Percentiles rank a stretch among this genome's conserved stretches.
These are phyloP conservation scores for Patella caerulea DNA, from an alignment of 2,888 invertebrate species.

Conservation along the genomic window DNA sequence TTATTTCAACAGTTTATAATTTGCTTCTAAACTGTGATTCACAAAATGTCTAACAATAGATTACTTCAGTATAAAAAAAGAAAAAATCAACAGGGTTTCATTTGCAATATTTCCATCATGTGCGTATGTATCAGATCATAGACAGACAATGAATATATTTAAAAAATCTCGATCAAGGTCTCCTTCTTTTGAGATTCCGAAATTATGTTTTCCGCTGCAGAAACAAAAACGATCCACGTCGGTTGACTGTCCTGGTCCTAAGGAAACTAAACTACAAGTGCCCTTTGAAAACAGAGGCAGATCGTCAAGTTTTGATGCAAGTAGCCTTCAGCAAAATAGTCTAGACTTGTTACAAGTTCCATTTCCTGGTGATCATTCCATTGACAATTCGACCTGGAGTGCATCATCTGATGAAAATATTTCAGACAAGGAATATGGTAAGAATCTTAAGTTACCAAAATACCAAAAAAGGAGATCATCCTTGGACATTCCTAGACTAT, in stretches of 20 bases:
- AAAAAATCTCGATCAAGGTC: slow-evolving; percentile 55
- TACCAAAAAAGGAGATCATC: slow-evolving; percentile 54
- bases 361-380: slow-evolving; percentile 46
- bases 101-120: neutral
- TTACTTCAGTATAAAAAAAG: neutral
- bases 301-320: slow-evolving; percentile 66
- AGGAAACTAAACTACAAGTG: slow-evolving; percentile 43
- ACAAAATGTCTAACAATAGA: neutral
- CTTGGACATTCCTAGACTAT: slow-evolving; percentile 65
- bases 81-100: neutral
- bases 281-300: slow-evolving; percentile 49
- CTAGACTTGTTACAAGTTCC: slow-evolving; percentile 34
- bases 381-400: slow-evolving; percentile 52
- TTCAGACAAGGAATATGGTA: slow-evolving; percentile 46
- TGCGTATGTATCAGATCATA: neutral
- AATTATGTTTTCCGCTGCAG: slow-evolving; percentile 50
- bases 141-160: slow-evolving; percentile 53
- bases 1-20: too few relatives aligned
- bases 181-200: slow-evolving; percentile 62
- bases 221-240: slow-evolving; percentile 48
- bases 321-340: slow-evolving; percentile 42
- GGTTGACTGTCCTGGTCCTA: slow-evolving; percentile 35
- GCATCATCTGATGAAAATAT: slow-evolving; percentile 55
- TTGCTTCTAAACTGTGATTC: too few relatives aligned
- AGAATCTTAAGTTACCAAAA: slow-evolving; percentile 40